Evolutionary conservation across 2,888 invertebrate species (phyloP).

Genomic region (Lycophotia porphyrea): DNA sequence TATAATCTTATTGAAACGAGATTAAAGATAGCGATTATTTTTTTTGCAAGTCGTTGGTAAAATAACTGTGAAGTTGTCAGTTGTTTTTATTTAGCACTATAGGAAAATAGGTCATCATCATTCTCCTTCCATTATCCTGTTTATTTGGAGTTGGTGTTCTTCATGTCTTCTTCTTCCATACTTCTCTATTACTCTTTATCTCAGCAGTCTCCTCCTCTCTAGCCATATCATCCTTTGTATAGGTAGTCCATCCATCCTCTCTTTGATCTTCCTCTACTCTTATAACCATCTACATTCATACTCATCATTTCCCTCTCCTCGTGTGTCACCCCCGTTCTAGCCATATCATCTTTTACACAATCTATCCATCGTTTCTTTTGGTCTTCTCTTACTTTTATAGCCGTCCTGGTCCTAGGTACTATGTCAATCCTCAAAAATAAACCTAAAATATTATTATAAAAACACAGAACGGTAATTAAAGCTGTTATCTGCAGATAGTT

Average conservation of each 20-base stretch:
- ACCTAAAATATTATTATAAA: background rate
- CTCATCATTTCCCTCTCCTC: too few relatives aligned
- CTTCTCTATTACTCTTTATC: background rate
- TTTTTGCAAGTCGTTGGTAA: background rate
- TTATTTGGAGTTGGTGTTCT: background rate
- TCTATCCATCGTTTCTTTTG: background rate
- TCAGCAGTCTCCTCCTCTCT: background rate
- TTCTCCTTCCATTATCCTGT: background rate
- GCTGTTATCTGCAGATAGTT: constrained; percentile 64
- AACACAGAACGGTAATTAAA: constrained; percentile 58
- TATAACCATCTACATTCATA: too few relatives aligned
- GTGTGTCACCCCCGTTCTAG: too few relatives aligned
- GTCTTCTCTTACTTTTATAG: background rate
- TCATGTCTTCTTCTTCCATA: background rate
- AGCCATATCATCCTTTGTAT: too few relatives aligned
- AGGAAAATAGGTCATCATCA: background rate
- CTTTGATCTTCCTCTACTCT: too few relatives aligned
- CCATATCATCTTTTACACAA: too few relatives aligned
- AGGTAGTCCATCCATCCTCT: background rate
- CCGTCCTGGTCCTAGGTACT: background rate
- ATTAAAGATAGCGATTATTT: background rate
- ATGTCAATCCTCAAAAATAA: background rate
- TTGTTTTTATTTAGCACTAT: background rate
- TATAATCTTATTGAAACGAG: background rate
- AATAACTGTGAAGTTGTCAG: background rate